These are phyloP conservation scores for Ips nitidus DNA, from an alignment of 1,140 invertebrate genomes.

Conservation along the genomic window DNA sequence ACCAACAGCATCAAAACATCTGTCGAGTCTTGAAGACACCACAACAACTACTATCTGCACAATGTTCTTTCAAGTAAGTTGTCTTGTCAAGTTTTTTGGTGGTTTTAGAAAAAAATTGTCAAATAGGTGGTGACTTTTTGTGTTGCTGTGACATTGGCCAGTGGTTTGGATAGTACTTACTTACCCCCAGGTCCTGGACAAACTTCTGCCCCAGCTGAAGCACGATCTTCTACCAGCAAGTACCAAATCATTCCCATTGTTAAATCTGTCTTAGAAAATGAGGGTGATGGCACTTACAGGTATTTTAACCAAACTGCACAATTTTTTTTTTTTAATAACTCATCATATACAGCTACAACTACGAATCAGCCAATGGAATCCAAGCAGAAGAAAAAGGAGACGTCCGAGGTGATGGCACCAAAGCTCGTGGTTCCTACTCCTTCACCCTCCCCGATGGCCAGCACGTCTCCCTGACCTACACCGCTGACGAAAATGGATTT, in stretches of 20 bases:
- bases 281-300: conserved; percentile 38
- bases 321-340: neutral
- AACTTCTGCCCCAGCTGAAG: neutral
- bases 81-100: neutral
- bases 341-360: conserved; percentile 53
- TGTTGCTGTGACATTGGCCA: neutral
- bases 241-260: conserved; percentile 54
- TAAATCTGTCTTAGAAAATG: conserved; percentile 54
- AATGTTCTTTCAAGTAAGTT: neutral
- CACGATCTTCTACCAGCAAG: neutral
- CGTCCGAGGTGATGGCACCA: conserved; percentile 49
- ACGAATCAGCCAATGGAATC: conserved; percentile 62
- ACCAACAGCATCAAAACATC: neutral
- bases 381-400: conserved; percentile 57
- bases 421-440: conserved; percentile 47
- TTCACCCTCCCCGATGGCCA: conserved; percentile 47
- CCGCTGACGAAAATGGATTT: conserved; percentile 71
- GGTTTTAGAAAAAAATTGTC: neutral
- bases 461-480: conserved; percentile 49
- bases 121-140: neutral
- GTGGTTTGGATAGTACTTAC: neutral
- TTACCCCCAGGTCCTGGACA: neutral
- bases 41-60: neutral
- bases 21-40: neutral
- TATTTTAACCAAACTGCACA: neutral